phyloP scores from a whole-genome alignment of 2,113 vertebrate genomes.

The Eurystomus gularis region DNA sequence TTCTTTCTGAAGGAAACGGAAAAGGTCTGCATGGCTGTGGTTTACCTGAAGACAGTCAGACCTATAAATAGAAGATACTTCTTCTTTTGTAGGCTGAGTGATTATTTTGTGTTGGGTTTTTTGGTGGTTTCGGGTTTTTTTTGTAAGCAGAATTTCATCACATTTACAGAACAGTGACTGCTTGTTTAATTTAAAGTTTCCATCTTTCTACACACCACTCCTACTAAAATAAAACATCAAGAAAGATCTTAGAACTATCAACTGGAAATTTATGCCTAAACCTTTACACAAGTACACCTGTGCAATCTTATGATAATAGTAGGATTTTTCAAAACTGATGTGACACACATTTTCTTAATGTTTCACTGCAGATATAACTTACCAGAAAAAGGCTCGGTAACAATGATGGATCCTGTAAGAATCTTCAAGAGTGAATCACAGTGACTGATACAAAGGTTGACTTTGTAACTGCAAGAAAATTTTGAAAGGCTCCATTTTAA shows the following conservation, averaged over 20 bases:
- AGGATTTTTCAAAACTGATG: too few relatives aligned
- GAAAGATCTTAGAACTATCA: not conserved
- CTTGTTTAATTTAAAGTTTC: not conserved
- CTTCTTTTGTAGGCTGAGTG: not conserved
- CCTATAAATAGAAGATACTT: not conserved
- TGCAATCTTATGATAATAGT: too few relatives aligned
- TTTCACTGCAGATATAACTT: not conserved
- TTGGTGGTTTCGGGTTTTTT: rapidly evolving
- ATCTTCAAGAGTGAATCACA: not conserved
- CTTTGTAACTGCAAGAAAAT: not conserved
- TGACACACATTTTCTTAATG: not conserved
- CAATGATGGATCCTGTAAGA: not conserved
- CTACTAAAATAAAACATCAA: not conserved
- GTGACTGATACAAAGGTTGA: not conserved
- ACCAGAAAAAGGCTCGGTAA: not conserved
- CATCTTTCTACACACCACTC: not conserved
- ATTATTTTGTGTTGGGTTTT: not conserved
- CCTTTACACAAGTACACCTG: not conserved
- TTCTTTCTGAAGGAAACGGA: not conserved
- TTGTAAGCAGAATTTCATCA: not conserved
- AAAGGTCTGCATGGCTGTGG: not conserved
- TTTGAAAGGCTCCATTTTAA: not conserved
- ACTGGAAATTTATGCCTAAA: not conserved
- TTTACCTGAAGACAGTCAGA: not conserved
- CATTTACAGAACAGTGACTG: not conserved